Percentiles rank a stretch among this genome's conserved stretches.
These are phyloP conservation scores for Dasypogon diadema DNA, from an alignment of 2,888 invertebrate genomes.

Conservation along the genomic window DNA sequence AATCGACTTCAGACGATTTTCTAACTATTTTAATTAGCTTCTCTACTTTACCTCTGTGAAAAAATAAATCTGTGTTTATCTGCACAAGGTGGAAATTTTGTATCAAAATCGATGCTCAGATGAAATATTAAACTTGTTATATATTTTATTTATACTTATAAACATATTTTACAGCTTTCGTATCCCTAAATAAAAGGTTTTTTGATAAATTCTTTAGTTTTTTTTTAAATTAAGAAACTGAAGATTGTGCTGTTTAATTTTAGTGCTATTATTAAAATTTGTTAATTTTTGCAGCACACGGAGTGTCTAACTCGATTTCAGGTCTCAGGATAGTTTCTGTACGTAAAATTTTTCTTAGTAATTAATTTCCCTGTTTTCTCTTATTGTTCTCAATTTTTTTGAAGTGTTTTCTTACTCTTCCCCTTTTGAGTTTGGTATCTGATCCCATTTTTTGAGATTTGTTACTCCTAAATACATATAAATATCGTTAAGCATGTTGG, in stretches of 20 bases:
- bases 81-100: not conserved
- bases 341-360: slow-evolving; percentile 65
- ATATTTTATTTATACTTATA: not conserved
- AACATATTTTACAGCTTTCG: not conserved
- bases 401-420: slow-evolving; percentile 1
- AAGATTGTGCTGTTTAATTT: slow-evolving; percentile 2
- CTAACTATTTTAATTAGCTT: too few species aligned
- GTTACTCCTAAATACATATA: not conserved
- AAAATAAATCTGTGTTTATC: not conserved
- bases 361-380: slow-evolving; percentile 32
- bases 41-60: too few species aligned
- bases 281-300: slow-evolving; percentile 71
- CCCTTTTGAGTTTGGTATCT: not conserved
- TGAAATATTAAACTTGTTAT: not conserved
- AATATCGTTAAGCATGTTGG: too few species aligned
- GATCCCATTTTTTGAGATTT: not conserved
- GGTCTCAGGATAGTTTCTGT: slow-evolving; percentile 71
- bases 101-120: not conserved
- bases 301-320: slow-evolving; percentile 70
- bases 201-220: not conserved
- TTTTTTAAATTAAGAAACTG: not conserved
- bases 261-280: slow-evolving; percentile 45
- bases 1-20: too few species aligned
- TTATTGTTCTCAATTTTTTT: not conserved
- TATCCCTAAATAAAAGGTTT: not conserved